phyloP scores from a whole-genome alignment of 2,113 vertebrate species.

The Sebastes schlegelii region DNA sequence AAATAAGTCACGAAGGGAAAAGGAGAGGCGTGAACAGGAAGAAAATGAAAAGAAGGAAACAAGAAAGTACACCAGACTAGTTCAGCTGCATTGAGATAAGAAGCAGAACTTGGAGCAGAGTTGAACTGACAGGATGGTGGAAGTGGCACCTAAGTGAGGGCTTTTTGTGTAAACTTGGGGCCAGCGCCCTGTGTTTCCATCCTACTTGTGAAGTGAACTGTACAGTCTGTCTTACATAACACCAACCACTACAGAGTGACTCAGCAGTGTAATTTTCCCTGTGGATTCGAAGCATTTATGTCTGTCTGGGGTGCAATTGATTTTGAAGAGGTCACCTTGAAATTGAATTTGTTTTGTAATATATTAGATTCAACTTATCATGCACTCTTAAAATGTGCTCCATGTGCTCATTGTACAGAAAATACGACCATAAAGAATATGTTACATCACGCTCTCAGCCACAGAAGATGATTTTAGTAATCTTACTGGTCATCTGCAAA shows the following conservation, averaged over 20 bases:
- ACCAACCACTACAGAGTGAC: constrained; percentile 20
- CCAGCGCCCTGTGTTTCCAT: constrained; percentile 76
- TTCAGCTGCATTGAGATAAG: constrained; percentile 27
- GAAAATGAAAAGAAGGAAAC: constrained; percentile 11
- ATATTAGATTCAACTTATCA: background rate
- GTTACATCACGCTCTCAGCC: constrained; percentile 18
- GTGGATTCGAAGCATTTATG: background rate
- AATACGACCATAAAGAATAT: background rate
- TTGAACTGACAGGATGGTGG: constrained; percentile 47
- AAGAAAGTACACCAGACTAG: background rate
- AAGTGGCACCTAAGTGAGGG: constrained; percentile 72
- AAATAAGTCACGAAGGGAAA: constrained; percentile 13
- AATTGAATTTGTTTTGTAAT: background rate
- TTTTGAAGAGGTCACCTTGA: background rate
- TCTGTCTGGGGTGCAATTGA: background rate
- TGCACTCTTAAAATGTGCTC: background rate
- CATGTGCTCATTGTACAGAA: background rate
- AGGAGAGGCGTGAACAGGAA: constrained; percentile 3
- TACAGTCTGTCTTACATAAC: constrained; percentile 69
- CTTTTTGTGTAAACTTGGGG: constrained; percentile 66
- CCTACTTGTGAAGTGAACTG: constrained; percentile 78
- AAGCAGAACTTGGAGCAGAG: constrained; percentile 31
- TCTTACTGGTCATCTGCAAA: too few species aligned
- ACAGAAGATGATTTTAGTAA: background rate
- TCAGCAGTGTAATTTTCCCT: background rate